phyloP scores from a whole-genome alignment of 2,888 invertebrate genomes.

The Synergus gifuensis region DNA sequence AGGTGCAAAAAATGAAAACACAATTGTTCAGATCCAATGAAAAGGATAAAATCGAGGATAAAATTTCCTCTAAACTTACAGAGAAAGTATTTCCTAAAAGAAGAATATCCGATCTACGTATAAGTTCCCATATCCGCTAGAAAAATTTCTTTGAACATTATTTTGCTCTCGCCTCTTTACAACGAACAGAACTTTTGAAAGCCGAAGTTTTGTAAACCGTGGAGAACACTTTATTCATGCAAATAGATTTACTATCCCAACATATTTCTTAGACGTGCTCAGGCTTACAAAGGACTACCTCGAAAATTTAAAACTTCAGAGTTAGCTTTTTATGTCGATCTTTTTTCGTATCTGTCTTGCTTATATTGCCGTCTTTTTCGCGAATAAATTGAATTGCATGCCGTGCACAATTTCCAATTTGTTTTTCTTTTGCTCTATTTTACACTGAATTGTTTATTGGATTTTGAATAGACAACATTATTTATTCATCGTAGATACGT shows the following conservation, averaged over 20 bases:
- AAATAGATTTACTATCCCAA: constrained; percentile 39
- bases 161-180: constrained; percentile 25
- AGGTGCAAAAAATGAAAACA: too few species aligned
- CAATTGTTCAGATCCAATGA: not conserved
- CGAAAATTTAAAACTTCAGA: constrained; percentile 20
- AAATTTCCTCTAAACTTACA: not conserved
- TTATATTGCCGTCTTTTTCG: not conserved
- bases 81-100: not conserved
- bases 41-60: not conserved
- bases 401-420: not conserved
- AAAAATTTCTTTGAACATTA: constrained; percentile 34
- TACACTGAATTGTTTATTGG: too few species aligned
- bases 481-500: too few species aligned
- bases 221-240: constrained; percentile 39
- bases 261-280: constrained; percentile 30
- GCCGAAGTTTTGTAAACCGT: constrained; percentile 35
- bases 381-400: not conserved
- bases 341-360: not conserved
- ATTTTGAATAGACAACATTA: too few species aligned
- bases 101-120: constrained; percentile 8
- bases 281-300: constrained; percentile 32
- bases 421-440: not conserved
- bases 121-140: constrained; percentile 13
- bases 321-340: constrained; percentile 24
- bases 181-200: constrained; percentile 23